A percentile compares a stretch with the other conserved stretches of the same genome.
These are phyloP conservation scores for Anastatus disparis DNA, from an alignment of 1,140 invertebrate species.

Conservation along the genomic window DNA sequence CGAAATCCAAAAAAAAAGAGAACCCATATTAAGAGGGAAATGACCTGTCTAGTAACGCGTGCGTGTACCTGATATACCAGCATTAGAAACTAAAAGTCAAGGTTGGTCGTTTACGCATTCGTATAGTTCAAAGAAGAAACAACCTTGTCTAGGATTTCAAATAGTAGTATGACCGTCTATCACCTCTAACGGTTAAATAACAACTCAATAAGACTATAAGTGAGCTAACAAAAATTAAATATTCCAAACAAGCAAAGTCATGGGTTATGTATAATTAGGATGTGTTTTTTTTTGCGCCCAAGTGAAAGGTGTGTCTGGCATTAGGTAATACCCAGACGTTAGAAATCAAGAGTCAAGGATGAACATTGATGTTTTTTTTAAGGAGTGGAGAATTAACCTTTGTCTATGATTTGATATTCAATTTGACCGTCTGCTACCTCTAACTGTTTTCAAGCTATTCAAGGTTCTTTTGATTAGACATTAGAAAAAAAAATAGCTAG, in stretches of 20 bases:
- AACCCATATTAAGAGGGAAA: too few species aligned
- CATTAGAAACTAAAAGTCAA: slow-evolving; percentile 53
- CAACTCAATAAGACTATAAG: too few species aligned
- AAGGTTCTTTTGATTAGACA: slow-evolving; percentile 23
- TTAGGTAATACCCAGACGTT: too few species aligned
- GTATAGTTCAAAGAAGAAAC: not conserved
- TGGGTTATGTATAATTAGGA: too few species aligned
- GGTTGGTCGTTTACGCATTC: slow-evolving; percentile 34
- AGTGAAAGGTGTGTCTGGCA: too few species aligned
- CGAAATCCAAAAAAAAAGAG: not conserved
- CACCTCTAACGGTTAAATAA: slow-evolving; percentile 63
- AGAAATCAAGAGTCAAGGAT: too few species aligned
- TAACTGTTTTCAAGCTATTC: slow-evolving; percentile 60
- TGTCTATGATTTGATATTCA: slow-evolving; percentile 40
- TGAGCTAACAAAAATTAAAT: too few species aligned
- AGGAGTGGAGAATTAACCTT: slow-evolving; percentile 7
- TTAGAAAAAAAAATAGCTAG: not conserved
- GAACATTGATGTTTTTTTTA: too few species aligned
- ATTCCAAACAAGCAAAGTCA: too few species aligned
- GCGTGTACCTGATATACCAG: slow-evolving; percentile 45
- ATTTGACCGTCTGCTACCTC: slow-evolving; percentile 61
- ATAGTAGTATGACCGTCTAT: slow-evolving; percentile 57
- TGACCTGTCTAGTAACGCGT: too few species aligned
- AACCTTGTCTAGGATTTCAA: slow-evolving; percentile 38
- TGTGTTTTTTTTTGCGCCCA: too few species aligned